These are phyloP conservation scores for Folsomia manolachei DNA, from an alignment of 2,888 invertebrate species.

Conservation along the genomic window DNA sequence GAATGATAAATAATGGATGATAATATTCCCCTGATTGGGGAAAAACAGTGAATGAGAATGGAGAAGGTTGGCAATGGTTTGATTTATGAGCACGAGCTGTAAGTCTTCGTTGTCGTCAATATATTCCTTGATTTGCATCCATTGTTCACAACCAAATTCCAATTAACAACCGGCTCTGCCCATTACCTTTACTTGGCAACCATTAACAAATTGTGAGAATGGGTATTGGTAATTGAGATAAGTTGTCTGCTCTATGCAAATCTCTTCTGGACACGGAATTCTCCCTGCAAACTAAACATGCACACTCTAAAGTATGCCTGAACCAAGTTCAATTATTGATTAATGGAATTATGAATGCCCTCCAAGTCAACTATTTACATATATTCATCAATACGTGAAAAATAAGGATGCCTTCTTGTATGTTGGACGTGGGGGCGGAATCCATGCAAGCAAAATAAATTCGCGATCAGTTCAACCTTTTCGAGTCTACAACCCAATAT, in stretches of 20 bases:
- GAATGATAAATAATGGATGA: not conserved
- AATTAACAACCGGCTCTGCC: not conserved
- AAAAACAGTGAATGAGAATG: not conserved
- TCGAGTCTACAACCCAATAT: no score
- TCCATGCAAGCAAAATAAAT: not conserved
- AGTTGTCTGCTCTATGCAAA: not conserved
- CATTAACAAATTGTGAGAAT: not conserved
- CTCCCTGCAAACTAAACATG: no score
- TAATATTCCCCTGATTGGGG: not conserved
- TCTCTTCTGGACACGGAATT: not conserved
- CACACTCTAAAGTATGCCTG: not conserved
- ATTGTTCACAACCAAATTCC: not conserved
- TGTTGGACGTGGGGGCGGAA: not conserved
- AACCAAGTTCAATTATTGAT: not conserved
- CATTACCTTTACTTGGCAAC: not conserved
- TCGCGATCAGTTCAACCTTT: no score
- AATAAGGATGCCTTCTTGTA: not conserved
- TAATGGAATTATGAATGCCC: not conserved
- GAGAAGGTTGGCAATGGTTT: not conserved
- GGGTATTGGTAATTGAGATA: not conserved
- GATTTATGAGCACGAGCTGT: not conserved
- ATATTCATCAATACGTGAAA: not conserved
- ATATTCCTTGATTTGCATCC: not conserved
- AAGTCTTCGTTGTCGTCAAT: not conserved
- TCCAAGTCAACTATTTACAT: not conserved